Evolutionary conservation across 2,888 invertebrate species (phyloP).

Genomic region (Hemaris fuciformis): DNA sequence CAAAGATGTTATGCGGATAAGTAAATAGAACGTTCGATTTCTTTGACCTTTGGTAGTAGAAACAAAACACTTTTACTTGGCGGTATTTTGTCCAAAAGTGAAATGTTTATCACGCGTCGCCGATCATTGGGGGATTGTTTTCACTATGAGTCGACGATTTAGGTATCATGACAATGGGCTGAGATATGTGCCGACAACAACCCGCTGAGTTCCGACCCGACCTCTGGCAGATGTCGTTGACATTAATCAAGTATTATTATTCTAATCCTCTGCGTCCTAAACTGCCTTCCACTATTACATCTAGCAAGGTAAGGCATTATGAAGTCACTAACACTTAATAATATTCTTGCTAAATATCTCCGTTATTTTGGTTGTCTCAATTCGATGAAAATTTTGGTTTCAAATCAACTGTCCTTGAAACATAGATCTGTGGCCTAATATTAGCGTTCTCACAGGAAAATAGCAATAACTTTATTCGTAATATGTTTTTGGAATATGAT

Average conservation of each 20-base stretch:
- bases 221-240: conserved; percentile 26
- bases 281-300: not conserved
- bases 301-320: no score
- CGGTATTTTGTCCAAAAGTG: conserved; percentile 55
- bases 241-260: conserved; percentile 17
- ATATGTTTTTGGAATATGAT: not conserved
- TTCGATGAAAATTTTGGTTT: no score
- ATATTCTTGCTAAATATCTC: no score
- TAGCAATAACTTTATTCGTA: not conserved
- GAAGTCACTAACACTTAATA: no score
- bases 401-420: no score
- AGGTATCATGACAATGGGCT: conserved; percentile 16
- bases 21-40: conserved; percentile 38
- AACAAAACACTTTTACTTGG: conserved; percentile 55
- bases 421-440: no score
- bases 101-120: conserved; percentile 54
- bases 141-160: conserved; percentile 61
- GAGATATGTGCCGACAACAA: conserved; percentile 13
- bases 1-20: conserved; percentile 13
- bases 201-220: conserved; percentile 23
- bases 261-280: not conserved
- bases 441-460: no score
- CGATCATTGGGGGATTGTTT: conserved; percentile 54
- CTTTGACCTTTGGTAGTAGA: conserved; percentile 45
- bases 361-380: no score